A percentile compares a stretch with the other conserved stretches of the same genome.
Evolutionary conservation across 1,140 invertebrate genomes (phyloP).

Genomic region (Lordiphosa mommai): DNA sequence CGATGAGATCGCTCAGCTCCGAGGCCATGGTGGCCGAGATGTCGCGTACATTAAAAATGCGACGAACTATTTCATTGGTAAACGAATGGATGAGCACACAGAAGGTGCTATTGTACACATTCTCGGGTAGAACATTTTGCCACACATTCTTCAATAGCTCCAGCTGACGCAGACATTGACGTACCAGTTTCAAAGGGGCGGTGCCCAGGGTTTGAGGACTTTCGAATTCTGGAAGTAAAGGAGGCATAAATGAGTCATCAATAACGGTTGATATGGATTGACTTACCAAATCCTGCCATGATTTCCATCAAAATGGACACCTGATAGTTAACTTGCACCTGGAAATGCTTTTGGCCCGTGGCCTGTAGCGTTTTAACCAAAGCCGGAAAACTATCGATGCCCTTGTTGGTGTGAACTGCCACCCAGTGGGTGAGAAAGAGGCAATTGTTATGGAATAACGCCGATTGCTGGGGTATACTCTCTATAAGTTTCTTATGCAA

Average conservation of each 20-base stretch:
- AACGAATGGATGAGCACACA: slow-evolving; percentile 79
- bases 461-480: slow-evolving; percentile 91
- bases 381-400: slow-evolving; percentile 68
- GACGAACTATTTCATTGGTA: slow-evolving; percentile 71
- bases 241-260: too few relatives aligned
- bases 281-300: slow-evolving; percentile 85
- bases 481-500: slow-evolving; percentile 89
- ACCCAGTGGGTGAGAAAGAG: slow-evolving; percentile 89
- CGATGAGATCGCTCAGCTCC: slow-evolving; percentile 80
- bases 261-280: too few relatives aligned
- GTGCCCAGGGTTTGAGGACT: slow-evolving; percentile 82
- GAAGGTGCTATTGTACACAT: slow-evolving; percentile 80
- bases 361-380: slow-evolving; percentile 82
- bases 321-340: slow-evolving; percentile 87
- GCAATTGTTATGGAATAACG: slow-evolving; percentile 96
- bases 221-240: slow-evolving; percentile 85
- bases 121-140: slow-evolving; percentile 82
- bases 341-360: slow-evolving; percentile 85
- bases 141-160: slow-evolving; percentile 92
- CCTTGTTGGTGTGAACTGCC: slow-evolving; percentile 59
- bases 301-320: slow-evolving; percentile 87
- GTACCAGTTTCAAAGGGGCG: slow-evolving; percentile 86
- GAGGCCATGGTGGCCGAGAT: slow-evolving; percentile 79
- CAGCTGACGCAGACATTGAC: slow-evolving; percentile 91
- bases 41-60: slow-evolving; percentile 79